phyloP scores from a whole-genome alignment of 2,888 invertebrate genomes.

The Caenorhabditis angaria region DNA sequence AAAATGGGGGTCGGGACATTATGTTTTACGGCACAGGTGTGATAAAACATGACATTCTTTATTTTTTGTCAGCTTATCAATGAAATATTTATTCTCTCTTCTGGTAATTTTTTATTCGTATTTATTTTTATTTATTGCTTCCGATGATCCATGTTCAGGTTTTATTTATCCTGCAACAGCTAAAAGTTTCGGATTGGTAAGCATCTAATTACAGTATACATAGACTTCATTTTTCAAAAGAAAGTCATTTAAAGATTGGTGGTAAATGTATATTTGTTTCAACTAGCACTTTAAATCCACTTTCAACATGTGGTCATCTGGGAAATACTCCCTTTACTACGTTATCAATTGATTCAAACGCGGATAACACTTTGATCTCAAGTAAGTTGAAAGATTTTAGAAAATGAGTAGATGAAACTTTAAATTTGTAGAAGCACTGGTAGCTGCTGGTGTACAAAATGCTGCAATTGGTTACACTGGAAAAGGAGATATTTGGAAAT shows the following conservation, averaged over 20 bases:
- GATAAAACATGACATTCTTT: constrained; percentile 6
- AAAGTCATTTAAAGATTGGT: background rate
- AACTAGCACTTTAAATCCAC: background rate
- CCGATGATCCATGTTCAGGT: background rate
- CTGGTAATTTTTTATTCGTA: background rate
- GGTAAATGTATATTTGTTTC: background rate
- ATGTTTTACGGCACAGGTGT: background rate
- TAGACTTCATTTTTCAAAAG: background rate
- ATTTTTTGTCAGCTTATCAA: background rate
- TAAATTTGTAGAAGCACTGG: background rate
- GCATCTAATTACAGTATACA: no score
- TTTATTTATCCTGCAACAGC: background rate
- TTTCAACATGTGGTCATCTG: background rate
- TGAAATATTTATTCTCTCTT: background rate
- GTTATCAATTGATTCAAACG: background rate
- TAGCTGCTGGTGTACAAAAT: background rate
- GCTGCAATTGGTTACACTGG: background rate
- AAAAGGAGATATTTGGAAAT: background rate
- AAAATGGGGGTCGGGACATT: no score
- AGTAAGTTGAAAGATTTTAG: background rate
- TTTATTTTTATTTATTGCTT: background rate
- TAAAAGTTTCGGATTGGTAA: background rate
- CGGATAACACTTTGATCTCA: background rate
- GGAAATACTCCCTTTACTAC: background rate
- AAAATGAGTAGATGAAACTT: background rate